Evolutionary conservation across 2,797 vertebrate species (phyloP).

Genomic region (Antrozous pallidus): DNA sequence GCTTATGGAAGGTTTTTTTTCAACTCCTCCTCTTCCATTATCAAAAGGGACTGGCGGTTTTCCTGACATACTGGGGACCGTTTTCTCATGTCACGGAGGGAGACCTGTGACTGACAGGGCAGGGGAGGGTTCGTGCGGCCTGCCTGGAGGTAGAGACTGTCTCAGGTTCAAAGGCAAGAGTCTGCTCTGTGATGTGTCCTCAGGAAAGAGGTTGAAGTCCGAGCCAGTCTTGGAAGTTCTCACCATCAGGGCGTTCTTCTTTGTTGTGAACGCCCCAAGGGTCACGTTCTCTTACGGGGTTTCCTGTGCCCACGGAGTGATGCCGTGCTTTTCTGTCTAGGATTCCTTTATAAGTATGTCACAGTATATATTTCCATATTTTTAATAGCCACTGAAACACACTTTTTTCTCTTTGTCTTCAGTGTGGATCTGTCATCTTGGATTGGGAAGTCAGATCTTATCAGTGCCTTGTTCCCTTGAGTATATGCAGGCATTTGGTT

Average conservation of each 20-base stretch:
- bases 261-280: background rate
- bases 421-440: background rate
- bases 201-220: background rate
- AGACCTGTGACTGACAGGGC: slow-evolving; percentile 24
- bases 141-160: background rate
- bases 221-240: background rate
- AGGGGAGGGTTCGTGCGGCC: slow-evolving; percentile 22
- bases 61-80: slow-evolving; percentile 36
- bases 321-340: background rate
- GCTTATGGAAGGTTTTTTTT: slow-evolving; percentile 61
- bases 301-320: background rate
- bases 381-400: background rate
- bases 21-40: slow-evolving; percentile 65
- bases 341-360: background rate
- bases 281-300: background rate
- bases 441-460: background rate
- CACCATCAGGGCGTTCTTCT: background rate
- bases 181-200: background rate
- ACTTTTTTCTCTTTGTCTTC: background rate
- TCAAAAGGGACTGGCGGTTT: slow-evolving; percentile 52
- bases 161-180: background rate
- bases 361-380: background rate
- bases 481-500: background rate
- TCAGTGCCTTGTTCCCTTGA: background rate
- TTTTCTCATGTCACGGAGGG: slow-evolving; percentile 53